Percentiles rank a stretch among this genome's conserved stretches.
These are phyloP conservation scores for Cardiocondyla obscurior DNA, from an alignment of 1,140 invertebrate species.

Conservation along the genomic window DNA sequence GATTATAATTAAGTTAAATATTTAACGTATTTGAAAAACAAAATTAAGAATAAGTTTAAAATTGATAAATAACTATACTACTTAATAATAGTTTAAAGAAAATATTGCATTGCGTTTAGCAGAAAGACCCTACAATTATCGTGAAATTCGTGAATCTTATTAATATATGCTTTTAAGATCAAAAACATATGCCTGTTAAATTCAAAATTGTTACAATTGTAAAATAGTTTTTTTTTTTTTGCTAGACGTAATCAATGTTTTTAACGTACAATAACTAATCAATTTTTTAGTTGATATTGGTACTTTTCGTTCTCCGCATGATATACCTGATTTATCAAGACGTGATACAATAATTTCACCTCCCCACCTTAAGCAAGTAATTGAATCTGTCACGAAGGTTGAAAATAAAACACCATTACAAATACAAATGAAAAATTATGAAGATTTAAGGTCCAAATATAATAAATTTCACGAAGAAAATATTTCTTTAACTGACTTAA, in stretches of 20 bases:
- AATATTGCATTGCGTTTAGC: too few species aligned
- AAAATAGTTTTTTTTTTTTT: too few species aligned
- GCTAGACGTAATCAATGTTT: too few species aligned
- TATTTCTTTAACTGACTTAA: slow-evolving; percentile 35
- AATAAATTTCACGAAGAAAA: slow-evolving; percentile 53
- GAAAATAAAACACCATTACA: slow-evolving; percentile 23
- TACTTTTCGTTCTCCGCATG: slow-evolving; percentile 18
- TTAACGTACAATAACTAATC: background rate
- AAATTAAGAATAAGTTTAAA: background rate
- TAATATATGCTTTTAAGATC: too few species aligned
- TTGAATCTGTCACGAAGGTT: slow-evolving; percentile 61
- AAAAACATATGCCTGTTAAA: too few species aligned
- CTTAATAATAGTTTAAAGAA: too few species aligned
- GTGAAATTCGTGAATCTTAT: too few species aligned
- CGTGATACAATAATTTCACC: slow-evolving; percentile 71
- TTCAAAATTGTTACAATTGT: too few species aligned
- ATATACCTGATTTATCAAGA: slow-evolving; percentile 37
- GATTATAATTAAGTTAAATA: background rate
- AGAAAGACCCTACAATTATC: too few species aligned
- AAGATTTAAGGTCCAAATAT: slow-evolving; percentile 74
- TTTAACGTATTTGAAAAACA: background rate
- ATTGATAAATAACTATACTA: background rate
- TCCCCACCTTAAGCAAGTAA: slow-evolving; percentile 75
- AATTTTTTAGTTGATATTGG: slow-evolving; percentile 52
- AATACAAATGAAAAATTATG: slow-evolving; percentile 63